These are phyloP conservation scores for Drosophila kambysellisi DNA, from an alignment of 2,888 invertebrate genomes.

Conservation along the genomic window DNA sequence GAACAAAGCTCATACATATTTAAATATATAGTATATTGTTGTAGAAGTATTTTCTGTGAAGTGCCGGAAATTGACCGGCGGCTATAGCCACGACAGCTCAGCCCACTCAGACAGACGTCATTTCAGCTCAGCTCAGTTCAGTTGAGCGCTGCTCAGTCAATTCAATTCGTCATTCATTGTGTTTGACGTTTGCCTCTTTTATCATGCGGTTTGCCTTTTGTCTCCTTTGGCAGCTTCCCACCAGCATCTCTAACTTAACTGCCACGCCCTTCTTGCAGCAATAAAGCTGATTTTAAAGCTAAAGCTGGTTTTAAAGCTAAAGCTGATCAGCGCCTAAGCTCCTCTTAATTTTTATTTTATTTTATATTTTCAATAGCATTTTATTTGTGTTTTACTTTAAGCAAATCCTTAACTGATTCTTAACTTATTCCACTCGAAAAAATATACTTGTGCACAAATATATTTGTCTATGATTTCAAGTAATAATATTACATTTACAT, in stretches of 20 bases:
- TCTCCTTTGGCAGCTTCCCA: conserved; percentile 59
- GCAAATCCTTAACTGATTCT: not conserved
- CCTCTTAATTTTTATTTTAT: not conserved
- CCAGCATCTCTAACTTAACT: conserved; percentile 14
- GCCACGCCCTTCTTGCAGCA: conserved; percentile 24
- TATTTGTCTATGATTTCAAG: not conserved
- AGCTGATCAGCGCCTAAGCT: not conserved
- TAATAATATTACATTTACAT: not conserved
- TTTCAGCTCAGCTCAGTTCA: conserved; percentile 12
- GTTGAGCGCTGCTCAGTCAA: conserved; percentile 22
- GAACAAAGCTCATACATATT: conserved; percentile 55
- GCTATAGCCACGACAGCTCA: conserved; percentile 43
- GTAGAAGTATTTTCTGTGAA: conserved; percentile 32
- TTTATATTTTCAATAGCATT: not conserved
- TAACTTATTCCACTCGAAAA: not conserved
- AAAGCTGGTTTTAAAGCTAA: conserved; percentile 1
- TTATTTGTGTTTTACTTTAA: not conserved
- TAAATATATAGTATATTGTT: conserved; percentile 31
- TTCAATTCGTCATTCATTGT: conserved; percentile 46
- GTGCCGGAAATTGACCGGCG: conserved; percentile 74
- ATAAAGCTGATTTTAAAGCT: not conserved
- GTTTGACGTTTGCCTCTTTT: conserved; percentile 38
- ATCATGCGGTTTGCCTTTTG: conserved; percentile 52
- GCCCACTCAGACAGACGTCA: conserved; percentile 30
- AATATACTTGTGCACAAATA: not conserved